These are phyloP conservation scores for Myotis daubentonii DNA, from an alignment of 2,797 vertebrate species.

Conservation along the genomic window DNA sequence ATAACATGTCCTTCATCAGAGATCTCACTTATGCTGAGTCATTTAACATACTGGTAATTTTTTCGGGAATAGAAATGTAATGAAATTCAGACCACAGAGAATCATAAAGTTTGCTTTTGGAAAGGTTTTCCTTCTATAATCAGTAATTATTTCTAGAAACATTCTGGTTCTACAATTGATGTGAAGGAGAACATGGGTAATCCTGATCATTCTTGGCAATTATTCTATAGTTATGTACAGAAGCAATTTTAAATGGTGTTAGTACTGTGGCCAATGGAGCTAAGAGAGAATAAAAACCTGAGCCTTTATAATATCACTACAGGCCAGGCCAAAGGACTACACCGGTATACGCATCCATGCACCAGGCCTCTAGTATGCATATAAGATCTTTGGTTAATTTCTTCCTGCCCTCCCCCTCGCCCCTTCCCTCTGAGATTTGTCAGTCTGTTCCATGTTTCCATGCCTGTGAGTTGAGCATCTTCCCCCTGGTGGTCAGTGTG, in stretches of 20 bases:
- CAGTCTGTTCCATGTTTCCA: too few species aligned
- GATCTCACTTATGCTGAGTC: not conserved
- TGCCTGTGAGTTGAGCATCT: too few species aligned
- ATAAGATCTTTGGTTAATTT: too few species aligned
- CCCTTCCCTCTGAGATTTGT: too few species aligned
- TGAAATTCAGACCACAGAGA: not conserved
- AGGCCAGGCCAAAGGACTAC: too few species aligned
- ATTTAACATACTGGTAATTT: not conserved
- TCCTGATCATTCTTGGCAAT: not conserved
- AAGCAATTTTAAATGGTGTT: not conserved
- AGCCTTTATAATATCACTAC: not conserved
- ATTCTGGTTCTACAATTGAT: not conserved
- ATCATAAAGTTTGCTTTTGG: not conserved
- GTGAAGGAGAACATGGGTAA: not conserved
- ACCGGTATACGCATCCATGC: too few species aligned
- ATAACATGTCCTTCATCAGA: not conserved
- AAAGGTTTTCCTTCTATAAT: not conserved
- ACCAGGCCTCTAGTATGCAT: too few species aligned
- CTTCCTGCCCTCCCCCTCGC: too few species aligned
- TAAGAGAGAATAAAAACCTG: not conserved
- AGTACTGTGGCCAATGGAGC: not conserved
- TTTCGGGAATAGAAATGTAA: not conserved
- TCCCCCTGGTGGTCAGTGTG: too few species aligned
- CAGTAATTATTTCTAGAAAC: not conserved
- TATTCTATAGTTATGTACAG: not conserved